Percentiles rank a stretch among this genome's conserved stretches.
Conservation (phyloP, 2,113 vertebrate species). For the Rattus rattus region DNA sequence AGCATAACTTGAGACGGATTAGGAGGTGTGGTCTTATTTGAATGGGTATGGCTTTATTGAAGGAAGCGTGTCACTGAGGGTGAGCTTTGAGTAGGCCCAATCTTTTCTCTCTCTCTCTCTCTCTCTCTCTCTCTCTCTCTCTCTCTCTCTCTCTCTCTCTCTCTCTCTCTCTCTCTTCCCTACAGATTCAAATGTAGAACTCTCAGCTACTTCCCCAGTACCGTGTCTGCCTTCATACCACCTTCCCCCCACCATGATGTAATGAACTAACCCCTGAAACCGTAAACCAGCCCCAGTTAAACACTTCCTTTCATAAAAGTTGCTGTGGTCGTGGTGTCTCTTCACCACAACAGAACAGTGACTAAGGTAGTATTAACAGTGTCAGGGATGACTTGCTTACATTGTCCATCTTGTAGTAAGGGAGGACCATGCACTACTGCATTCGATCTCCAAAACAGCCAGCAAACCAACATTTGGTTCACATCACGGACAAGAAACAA, state of each 20-base stretch:
- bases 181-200: not conserved
- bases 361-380: not conserved
- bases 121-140: not conserved
- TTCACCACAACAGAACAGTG: not conserved
- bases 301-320: not conserved
- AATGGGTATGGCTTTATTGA: not conserved
- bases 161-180: not conserved
- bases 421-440: not conserved
- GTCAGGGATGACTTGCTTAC: not conserved
- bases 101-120: not conserved
- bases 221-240: not conserved
- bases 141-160: not conserved
- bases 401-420: not conserved
- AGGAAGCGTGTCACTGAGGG: not conserved
- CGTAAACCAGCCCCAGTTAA: not conserved
- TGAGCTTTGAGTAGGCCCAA: not conserved
- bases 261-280: not conserved
- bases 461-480: not conserved
- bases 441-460: not conserved
- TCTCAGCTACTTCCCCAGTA: not conserved
- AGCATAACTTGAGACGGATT: not conserved
- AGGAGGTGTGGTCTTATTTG: not conserved
- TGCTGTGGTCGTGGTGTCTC: not conserved
- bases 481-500: not conserved
- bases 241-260: no score